Percentiles rank a stretch among this genome's conserved stretches.
Conservation (phyloP, 2,113 vertebrate species). For the Pseudolaguvia tuberculata region DNA sequence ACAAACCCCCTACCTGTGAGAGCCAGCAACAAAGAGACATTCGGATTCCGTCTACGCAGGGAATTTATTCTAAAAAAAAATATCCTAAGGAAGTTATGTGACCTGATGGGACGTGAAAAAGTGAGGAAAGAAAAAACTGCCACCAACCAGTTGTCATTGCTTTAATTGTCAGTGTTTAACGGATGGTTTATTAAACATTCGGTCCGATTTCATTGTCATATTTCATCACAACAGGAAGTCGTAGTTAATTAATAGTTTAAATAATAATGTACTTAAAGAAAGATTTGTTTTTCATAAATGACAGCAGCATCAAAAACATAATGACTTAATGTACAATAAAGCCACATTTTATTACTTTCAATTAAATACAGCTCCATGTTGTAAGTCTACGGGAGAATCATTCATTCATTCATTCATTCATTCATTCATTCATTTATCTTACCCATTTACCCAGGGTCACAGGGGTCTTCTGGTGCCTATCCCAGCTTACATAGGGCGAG, state of each 20-base stretch:
- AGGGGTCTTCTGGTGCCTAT: no score
- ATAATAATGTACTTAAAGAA: no score
- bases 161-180: slow-evolving; percentile 11
- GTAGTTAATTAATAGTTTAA: no score
- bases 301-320: not conserved
- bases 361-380: no score
- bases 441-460: no score
- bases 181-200: slow-evolving; percentile 16
- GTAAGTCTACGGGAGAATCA: no score
- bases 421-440: no score
- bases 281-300: no score
- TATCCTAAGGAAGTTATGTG: slow-evolving; percentile 30
- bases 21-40: slow-evolving; percentile 41
- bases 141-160: slow-evolving; percentile 27
- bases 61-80: no score
- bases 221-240: not conserved
- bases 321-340: no score
- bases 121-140: slow-evolving; percentile 29
- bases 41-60: slow-evolving; percentile 49
- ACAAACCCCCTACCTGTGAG: slow-evolving; percentile 42
- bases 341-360: not conserved
- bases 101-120: slow-evolving; percentile 34
- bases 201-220: not conserved
- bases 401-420: no score
- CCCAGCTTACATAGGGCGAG: no score